A percentile compares a stretch with the other conserved stretches of the same genome.
Conservation (phyloP, 2,888 invertebrate species). For the Tinea semifulvella region DNA sequence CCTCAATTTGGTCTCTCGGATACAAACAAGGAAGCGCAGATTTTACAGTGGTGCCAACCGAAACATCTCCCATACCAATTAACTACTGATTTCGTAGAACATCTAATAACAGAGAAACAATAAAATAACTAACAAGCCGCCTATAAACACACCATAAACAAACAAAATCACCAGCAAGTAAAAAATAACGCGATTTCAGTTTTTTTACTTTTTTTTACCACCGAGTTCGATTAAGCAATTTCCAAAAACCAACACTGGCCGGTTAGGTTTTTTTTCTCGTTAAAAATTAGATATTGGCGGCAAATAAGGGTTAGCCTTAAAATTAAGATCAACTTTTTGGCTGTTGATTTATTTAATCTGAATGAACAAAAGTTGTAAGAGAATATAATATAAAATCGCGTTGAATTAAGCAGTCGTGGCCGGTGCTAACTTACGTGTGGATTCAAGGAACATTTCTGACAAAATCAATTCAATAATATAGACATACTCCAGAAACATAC, state of each 20-base stretch:
- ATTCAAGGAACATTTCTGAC: no score
- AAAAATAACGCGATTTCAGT: neutral
- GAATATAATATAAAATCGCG: no score
- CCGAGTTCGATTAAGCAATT: constrained; percentile 1
- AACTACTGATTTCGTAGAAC: constrained; percentile 1
- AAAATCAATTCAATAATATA: no score
- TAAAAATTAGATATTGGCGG: neutral
- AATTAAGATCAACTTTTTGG: neutral
- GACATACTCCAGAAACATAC: no score
- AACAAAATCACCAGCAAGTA: neutral
- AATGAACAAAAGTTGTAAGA: no score
- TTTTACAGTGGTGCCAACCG: no score
- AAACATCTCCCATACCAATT: neutral
- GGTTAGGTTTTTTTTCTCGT: neutral
- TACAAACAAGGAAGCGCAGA: no score
- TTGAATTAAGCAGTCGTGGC: no score
- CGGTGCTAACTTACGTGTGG: no score
- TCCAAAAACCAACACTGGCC: neutral
- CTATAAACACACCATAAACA: neutral
- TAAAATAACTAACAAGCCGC: neutral
- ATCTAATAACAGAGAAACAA: neutral
- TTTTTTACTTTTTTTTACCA: no score
- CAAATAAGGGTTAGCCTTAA: neutral
- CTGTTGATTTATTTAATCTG: constrained; percentile 4
- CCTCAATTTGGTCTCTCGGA: no score